phyloP scores from a whole-genome alignment of 1,140 invertebrate genomes.

The Drosophila lowei region DNA sequence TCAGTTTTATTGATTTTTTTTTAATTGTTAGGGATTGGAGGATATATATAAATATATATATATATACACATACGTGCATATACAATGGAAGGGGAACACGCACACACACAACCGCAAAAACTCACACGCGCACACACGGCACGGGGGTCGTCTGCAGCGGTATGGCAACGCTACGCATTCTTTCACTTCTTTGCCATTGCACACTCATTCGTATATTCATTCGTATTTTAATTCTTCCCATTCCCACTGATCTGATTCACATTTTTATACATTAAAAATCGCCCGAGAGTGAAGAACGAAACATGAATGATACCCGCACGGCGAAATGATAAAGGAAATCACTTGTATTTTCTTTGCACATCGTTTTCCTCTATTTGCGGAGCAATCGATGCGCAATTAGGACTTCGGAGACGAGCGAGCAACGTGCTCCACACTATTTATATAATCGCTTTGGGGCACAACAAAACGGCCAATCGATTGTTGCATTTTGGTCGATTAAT shows the following conservation, averaged over 20 bases:
- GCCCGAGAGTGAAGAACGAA: conserved; percentile 6
- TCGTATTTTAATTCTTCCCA: conserved; percentile 59
- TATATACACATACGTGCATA: conserved; percentile 36
- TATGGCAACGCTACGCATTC: conserved; percentile 73
- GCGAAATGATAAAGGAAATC: conserved; percentile 9
- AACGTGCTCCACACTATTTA: conserved; percentile 68
- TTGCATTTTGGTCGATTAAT: conserved; percentile 31
- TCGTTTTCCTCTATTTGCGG: conserved; percentile 13
- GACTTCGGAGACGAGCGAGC: conserved; percentile 38
- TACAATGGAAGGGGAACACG: conserved; percentile 43
- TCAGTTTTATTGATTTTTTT: conserved; percentile 54
- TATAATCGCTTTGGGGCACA: conserved; percentile 60
- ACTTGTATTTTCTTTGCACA: conserved; percentile 24
- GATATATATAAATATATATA: conserved; percentile 6
- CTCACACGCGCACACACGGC: conserved; percentile 24
- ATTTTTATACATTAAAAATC: conserved; percentile 63
- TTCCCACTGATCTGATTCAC: conserved; percentile 53
- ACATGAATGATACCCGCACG: conserved; percentile 29
- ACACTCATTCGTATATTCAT: conserved; percentile 70
- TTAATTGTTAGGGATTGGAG: conserved; percentile 58
- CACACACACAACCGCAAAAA: conserved; percentile 17
- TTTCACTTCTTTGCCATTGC: conserved; percentile 73
- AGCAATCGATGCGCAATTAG: conserved; percentile 74
- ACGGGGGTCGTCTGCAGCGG: conserved; percentile 8
- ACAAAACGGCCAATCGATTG: conserved; percentile 25